Percentiles rank a stretch among this genome's conserved stretches.
These are phyloP conservation scores for Morus bassanus DNA, from an alignment of 2,797 vertebrate genomes.

Conservation along the genomic window DNA sequence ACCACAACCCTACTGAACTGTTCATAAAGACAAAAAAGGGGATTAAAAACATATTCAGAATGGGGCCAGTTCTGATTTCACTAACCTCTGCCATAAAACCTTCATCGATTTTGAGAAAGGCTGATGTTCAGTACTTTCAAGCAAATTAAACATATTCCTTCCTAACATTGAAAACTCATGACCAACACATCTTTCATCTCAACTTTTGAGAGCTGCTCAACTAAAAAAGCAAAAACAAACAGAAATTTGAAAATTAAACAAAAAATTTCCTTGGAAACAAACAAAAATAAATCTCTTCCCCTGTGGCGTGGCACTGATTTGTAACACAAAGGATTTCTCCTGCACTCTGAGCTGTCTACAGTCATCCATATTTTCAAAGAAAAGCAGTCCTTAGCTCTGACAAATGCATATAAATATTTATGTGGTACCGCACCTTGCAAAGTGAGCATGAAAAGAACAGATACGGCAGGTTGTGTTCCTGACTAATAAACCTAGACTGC, in stretches of 20 bases:
- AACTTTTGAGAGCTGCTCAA: not conserved
- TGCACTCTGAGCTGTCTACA: not conserved
- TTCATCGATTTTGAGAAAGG: not conserved
- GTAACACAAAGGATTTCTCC: not conserved
- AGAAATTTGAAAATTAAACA: not conserved
- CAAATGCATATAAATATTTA: not conserved
- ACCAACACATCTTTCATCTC: not conserved
- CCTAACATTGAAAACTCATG: not conserved
- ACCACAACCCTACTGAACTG: not conserved
- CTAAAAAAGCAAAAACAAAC: not conserved
- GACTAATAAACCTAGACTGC: not conserved
- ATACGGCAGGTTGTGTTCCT: not conserved
- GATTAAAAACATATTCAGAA: not conserved
- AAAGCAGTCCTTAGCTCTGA: conserved; percentile 5
- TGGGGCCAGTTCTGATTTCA: not conserved
- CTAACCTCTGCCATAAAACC: not conserved
- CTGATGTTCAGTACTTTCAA: not conserved
- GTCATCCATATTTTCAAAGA: not conserved
- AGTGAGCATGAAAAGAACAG: not conserved
- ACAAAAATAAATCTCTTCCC: not conserved
- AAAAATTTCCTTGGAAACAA: not conserved
- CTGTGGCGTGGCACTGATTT: not conserved
- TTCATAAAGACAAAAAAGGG: not conserved
- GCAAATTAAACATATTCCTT: not conserved
- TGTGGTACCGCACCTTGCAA: not conserved